Conservation (phyloP, 2,888 invertebrate species). For the Ashinkailepas kermadecensis region DNA sequence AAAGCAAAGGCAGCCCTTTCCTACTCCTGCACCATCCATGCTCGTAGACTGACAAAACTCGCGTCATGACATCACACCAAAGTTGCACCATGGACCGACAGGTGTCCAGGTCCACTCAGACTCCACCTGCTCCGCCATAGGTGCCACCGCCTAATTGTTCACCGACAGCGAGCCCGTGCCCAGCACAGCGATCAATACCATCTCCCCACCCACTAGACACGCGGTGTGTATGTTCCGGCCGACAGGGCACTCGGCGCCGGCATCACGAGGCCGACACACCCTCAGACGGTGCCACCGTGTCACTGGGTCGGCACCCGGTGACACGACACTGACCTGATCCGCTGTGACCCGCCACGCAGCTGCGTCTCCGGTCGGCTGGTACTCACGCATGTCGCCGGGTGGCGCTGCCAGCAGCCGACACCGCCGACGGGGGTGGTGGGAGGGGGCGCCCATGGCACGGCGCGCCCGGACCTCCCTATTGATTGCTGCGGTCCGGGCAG, state of each 20-base stretch:
- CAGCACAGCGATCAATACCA: background rate
- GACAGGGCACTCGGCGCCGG: background rate
- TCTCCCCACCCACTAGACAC: too few species aligned
- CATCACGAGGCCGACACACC: background rate
- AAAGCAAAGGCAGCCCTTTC: too few species aligned
- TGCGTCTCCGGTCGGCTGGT: background rate
- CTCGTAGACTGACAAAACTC: too few species aligned
- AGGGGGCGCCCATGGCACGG: background rate
- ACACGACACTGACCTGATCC: background rate
- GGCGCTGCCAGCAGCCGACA: background rate
- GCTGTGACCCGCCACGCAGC: background rate
- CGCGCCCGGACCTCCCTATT: background rate
- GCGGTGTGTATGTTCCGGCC: background rate
- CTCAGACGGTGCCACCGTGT: too few species aligned
- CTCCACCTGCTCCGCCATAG: too few species aligned
- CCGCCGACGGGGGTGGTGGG: background rate
- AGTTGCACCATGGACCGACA: too few species aligned
- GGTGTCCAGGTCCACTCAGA: too few species aligned
- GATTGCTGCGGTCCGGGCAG: background rate
- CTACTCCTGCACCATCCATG: too few species aligned
- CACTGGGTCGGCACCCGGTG: too few species aligned
- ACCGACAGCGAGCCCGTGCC: too few species aligned
- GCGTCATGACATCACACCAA: too few species aligned
- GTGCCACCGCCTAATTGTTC: too few species aligned
- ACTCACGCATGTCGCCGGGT: background rate